Percentiles rank a stretch among this genome's conserved stretches.
Evolutionary conservation across 2,113 vertebrate genomes (phyloP).

Genomic region (Crotalus viridis): DNA sequence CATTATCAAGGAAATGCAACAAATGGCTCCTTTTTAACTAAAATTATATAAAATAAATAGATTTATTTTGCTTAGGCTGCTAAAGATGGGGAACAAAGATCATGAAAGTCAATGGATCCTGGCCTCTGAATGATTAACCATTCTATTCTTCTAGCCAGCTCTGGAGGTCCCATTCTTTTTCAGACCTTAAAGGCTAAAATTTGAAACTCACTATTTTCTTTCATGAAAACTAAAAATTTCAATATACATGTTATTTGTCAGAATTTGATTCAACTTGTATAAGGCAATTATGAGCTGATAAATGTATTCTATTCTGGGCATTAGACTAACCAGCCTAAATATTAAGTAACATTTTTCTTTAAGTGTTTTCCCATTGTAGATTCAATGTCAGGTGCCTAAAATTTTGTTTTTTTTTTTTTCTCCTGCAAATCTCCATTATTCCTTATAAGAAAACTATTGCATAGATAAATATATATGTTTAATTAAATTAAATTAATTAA

Average conservation of each 20-base stretch:
- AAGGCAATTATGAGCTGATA: not conserved
- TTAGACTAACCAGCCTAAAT: not conserved
- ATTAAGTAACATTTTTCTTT: not conserved
- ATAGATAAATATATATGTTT: not conserved
- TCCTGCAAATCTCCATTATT: not conserved
- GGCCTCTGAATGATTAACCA: not conserved
- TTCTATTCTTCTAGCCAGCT: not conserved
- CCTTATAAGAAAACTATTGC: not conserved
- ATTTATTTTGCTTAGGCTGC: not conserved
- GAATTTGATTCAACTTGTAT: not conserved
- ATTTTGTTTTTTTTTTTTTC: not conserved
- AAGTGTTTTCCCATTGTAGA: not conserved
- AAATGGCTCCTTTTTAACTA: not conserved
- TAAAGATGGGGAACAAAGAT: not conserved
- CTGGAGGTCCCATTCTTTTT: not conserved
- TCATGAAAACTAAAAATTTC: not conserved
- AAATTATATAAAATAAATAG: not conserved
- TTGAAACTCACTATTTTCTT: not conserved
- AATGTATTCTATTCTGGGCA: not conserved
- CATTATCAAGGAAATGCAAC: not conserved
- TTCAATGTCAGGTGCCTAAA: not conserved
- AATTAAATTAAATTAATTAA: no score
- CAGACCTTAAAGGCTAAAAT: not conserved
- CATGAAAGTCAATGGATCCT: not conserved
- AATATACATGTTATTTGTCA: not conserved